Evolutionary conservation across 2,797 vertebrate species (phyloP), one percentile per base, ranked within the genome.

Genomic region (Moxostoma hubbsi): DNA sequence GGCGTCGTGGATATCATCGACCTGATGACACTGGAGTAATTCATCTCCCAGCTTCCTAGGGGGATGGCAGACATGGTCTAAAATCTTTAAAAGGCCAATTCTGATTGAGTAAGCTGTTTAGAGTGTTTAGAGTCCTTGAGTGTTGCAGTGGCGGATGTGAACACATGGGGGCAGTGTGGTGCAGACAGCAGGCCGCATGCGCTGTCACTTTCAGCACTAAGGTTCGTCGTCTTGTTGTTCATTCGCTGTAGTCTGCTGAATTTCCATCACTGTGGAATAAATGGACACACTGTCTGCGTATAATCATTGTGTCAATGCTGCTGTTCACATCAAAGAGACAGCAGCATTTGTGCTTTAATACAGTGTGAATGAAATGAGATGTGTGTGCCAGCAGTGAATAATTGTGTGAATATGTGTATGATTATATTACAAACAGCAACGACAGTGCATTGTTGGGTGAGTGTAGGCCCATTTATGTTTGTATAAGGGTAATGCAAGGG

Each of bases 121-220:
- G 16, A 9, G 15, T 57, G n/a, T 57, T 57, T 7, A 15, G 53
- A 36, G 36, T 36, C 36, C 36, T 36, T 4, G 36, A 4, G 36
- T 36, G 36, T 36, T 36, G 36, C 36, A 36, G 36, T 36, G 36
- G 36, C 3, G 36, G 36, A 36, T 36, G 36, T 36, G 36, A 63
- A 63, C 84, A 77, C 77, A 67, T 74, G 84, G 82, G 73, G 84
- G 80, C 80, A 80, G 74, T 82, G 62, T 80, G 84, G 51, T 57
- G 70, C 80, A 77, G 58, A 71, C 6, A 7, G 53, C 18, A 11
- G 12, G 51, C 69, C 36, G 10, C 50, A 57, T 9, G 8, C 67
- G n/a, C 57, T 1, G 4, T 54, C 24, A 61, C 9, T 49, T 45
- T 50, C 65, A 54, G 10, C 7, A 46, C 49, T 4, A 36, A 69